Evolutionary conservation across 2,888 invertebrate genomes (phyloP), one percentile per base, ranked within the genome.

Genomic region (Zhuqinia jingwanae): DNA sequence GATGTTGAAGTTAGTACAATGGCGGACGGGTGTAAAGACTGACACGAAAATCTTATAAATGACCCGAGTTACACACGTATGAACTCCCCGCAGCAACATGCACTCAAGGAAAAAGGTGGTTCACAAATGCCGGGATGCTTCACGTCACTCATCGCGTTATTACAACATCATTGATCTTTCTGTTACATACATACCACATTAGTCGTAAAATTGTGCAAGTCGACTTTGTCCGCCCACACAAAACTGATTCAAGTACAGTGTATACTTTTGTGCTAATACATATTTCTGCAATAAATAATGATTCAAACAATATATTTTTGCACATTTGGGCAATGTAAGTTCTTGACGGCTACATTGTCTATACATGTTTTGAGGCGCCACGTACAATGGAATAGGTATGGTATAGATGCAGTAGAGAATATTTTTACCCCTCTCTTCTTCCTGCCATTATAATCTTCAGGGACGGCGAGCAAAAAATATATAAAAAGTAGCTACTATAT

Each of bases 251-350:
- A 65, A 42, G 65, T 30, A 17, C 36, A n/a, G 0, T 65, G 20
- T 42, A 8, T 42, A 65, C 42, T 65, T 65, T 65, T 65, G 36
- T 17, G 27, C 65, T 17, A 65, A 42, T 36, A 36, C 36, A 6
- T 36, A 8, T 20, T 42, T 42, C 36, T 11, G 63, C 36, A 42
- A 42, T 65, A 65, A 65, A 63, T 63, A 65, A 65, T 42, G 65
- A 36, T 65, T n/a, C n/a, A n/a, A n/a, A n/a, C n/a, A n/a, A 42
- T 8, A 42, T 36, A 6, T 20, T 65, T 65, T 36, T 42, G 65
- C 3, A 30, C 30, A 42, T 65, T 65, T 65, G 65, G 2, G n/a
- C 65, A 65, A 65, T 42, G 30, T 11, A 36, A 30, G 10, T 42
- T 65, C 11, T 8, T 65, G 42, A 42, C 20, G 36, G 17, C 15